These are phyloP conservation scores for Mormyrops boulengeri DNA, from an alignment of 2,797 vertebrate genomes.

Conservation along the genomic window DNA sequence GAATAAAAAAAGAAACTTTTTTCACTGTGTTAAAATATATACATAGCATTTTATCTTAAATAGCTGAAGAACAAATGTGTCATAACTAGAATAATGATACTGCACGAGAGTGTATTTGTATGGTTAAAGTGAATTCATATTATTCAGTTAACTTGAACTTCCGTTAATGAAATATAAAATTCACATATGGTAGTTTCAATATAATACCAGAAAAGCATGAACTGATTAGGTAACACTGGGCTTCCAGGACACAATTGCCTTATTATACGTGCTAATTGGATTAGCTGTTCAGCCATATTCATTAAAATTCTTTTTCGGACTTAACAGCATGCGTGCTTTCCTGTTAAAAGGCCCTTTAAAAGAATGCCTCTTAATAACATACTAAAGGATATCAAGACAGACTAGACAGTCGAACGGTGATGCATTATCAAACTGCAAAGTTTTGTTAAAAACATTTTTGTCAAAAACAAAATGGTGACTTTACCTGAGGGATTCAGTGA, in stretches of 20 bases:
- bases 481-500: slow-evolving; percentile 85
- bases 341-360: slow-evolving; percentile 77
- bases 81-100: background rate
- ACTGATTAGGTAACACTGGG: background rate
- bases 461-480: slow-evolving; percentile 68
- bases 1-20: slow-evolving; percentile 15
- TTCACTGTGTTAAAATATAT: slow-evolving; percentile 14
- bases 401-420: slow-evolving; percentile 34
- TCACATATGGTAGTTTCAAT: background rate
- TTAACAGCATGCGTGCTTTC: slow-evolving; percentile 70
- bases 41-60: slow-evolving; percentile 20
- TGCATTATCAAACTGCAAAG: background rate
- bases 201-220: background rate
- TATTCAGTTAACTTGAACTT: background rate
- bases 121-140: background rate
- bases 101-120: background rate
- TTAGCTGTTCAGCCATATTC: slow-evolving; percentile 57
- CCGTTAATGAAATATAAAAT: background rate
- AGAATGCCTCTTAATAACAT: slow-evolving; percentile 42
- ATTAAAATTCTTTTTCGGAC: slow-evolving; percentile 82
- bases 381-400: slow-evolving; percentile 39
- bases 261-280: slow-evolving; percentile 53
- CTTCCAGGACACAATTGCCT: slow-evolving; percentile 53
- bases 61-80: background rate
- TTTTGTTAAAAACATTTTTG: slow-evolving; percentile 38